Conservation (phyloP, 2,888 invertebrate genomes). For the Gonocerus acuteangulatus region DNA sequence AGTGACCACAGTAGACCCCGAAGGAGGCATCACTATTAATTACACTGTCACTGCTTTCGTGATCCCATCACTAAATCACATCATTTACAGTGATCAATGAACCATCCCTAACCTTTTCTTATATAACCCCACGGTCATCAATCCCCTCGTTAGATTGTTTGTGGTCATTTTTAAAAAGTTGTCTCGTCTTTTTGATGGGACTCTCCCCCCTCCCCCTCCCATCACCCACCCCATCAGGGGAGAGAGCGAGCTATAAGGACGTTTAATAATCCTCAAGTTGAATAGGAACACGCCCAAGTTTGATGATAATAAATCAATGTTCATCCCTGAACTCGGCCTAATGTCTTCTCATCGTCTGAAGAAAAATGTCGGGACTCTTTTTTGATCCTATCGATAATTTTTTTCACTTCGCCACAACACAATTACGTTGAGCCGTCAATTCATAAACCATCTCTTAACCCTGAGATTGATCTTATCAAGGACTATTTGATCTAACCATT, state of each 20-base stretch:
- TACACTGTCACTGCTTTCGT: conserved; percentile 25
- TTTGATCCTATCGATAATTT: neutral
- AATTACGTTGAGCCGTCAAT: neutral
- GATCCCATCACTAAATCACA: conserved; percentile 25
- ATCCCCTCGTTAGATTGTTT: conserved; percentile 27
- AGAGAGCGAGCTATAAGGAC: neutral
- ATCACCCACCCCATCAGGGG: neutral
- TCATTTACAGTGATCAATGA: conserved; percentile 23
- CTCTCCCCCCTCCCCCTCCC: neutral
- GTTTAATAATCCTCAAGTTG: conserved; percentile 8
- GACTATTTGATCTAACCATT: too few relatives aligned
- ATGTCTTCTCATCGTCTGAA: conserved; percentile 1
- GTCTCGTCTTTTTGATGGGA: neutral
- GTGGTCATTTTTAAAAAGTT: conserved; percentile 26
- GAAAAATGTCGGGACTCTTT: neutral
- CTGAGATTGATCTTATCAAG: too few relatives aligned
- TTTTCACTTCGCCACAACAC: neutral
- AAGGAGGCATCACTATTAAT: conserved; percentile 17
- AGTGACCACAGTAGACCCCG: too few relatives aligned
- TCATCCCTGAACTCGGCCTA: neutral
- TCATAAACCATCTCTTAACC: too few relatives aligned
- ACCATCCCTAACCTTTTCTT: conserved; percentile 25
- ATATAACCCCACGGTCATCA: conserved; percentile 18
- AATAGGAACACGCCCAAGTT: conserved; percentile 25
- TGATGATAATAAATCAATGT: conserved; percentile 22